phyloP scores from a whole-genome alignment of 1,140 invertebrate species.

The Galleria mellonella region DNA sequence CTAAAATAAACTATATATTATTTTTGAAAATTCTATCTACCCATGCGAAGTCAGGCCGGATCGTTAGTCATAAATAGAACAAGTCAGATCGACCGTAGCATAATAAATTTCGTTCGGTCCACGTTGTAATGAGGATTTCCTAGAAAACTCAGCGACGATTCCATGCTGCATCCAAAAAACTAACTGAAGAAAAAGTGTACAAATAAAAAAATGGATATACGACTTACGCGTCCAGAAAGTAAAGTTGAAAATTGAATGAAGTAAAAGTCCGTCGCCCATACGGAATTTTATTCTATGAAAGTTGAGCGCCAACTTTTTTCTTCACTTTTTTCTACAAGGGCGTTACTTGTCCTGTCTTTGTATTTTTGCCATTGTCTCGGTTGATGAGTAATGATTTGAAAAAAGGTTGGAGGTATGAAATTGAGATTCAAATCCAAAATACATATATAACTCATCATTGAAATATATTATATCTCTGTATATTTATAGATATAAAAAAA shows the following conservation, averaged over 20 bases:
- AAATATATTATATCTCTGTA: too few species aligned
- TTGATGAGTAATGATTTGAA: constrained; percentile 1
- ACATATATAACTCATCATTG: too few species aligned
- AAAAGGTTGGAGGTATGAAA: neutral
- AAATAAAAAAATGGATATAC: neutral
- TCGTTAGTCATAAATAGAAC: constrained; percentile 22
- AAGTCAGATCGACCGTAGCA: constrained; percentile 28
- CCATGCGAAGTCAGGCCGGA: too few species aligned
- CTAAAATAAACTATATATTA: too few species aligned
- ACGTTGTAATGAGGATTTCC: constrained; percentile 40
- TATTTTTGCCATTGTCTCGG: neutral
- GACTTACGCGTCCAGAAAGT: neutral
- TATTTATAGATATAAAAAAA: too few species aligned
- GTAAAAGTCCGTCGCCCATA: constrained; percentile 2
- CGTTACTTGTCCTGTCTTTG: constrained; percentile 7
- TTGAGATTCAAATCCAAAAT: too few species aligned
- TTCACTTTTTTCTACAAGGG: constrained; percentile 20
- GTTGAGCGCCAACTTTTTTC: constrained; percentile 24
- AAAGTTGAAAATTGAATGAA: neutral
- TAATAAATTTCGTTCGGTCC: constrained; percentile 34
- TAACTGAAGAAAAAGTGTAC: neutral
- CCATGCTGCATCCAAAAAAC: constrained; percentile 16
- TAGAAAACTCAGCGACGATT: constrained; percentile 28
- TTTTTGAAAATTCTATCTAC: too few species aligned
- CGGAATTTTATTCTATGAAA: constrained; percentile 6